Conservation (phyloP, 2,113 vertebrate genomes). For the Zootoca vivipara region DNA sequence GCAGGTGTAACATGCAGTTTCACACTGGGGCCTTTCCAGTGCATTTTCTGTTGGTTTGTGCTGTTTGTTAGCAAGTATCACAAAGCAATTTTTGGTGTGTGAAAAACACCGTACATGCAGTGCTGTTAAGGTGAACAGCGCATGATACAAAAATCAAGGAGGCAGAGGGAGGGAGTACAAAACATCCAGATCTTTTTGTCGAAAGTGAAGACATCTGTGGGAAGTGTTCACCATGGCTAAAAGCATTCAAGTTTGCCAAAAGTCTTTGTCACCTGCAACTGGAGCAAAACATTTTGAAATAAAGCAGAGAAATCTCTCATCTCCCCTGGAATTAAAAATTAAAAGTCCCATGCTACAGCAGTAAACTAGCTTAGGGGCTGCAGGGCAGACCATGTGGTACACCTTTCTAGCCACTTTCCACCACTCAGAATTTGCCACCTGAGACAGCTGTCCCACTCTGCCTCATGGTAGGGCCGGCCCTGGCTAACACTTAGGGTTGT, state of each 20-base stretch:
- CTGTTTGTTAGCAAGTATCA: not conserved
- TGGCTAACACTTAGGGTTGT: not conserved
- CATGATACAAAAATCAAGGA: not conserved
- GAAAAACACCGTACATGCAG: not conserved
- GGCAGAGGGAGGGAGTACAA: not conserved
- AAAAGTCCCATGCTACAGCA: too few relatives aligned
- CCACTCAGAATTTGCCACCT: not conserved
- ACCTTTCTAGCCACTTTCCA: too few relatives aligned
- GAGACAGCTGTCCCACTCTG: too few relatives aligned
- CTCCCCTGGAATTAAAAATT: not conserved
- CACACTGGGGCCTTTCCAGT: not conserved
- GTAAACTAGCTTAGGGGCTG: too few relatives aligned
- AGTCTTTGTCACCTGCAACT: not conserved
- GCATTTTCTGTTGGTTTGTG: not conserved
- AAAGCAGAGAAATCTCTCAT: not conserved
- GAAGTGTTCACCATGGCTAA: not conserved
- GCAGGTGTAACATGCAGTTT: not conserved
- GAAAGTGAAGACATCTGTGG: not conserved
- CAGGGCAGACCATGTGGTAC: too few relatives aligned
- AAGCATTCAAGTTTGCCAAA: not conserved
- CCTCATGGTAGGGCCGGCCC: too few relatives aligned
- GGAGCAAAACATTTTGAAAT: not conserved
- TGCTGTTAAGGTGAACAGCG: not conserved
- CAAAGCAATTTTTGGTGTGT: not conserved
- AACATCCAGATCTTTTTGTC: not conserved